Percentiles rank a stretch among this genome's conserved stretches.
Conservation (phyloP, 2,113 vertebrate genomes). For the Forbesichthys agassizii region DNA sequence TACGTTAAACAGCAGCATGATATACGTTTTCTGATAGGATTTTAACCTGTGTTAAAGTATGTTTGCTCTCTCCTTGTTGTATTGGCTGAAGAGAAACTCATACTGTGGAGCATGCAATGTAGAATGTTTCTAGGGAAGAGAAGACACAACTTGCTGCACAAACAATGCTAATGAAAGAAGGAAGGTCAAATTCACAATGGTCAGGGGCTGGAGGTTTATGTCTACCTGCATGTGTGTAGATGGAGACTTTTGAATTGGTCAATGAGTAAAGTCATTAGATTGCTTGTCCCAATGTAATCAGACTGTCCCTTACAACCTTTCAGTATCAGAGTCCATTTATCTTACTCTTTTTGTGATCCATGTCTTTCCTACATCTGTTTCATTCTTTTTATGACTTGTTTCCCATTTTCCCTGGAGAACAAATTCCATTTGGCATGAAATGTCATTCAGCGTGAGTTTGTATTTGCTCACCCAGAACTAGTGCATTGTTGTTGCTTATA, state of each 20-base stretch:
- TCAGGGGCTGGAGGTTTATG: no score
- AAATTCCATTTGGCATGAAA: conserved; percentile 40
- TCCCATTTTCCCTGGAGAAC: conserved; percentile 23
- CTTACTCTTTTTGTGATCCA: conserved; percentile 12
- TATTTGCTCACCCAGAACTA: conserved; percentile 33
- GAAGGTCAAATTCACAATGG: no score
- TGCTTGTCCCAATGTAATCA: no score
- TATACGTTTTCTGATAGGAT: conserved; percentile 6
- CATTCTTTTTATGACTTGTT: background rate
- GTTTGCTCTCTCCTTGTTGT: conserved; percentile 6
- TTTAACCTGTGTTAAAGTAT: conserved; percentile 2
- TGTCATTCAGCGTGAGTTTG: conserved; percentile 45
- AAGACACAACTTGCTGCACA: no score
- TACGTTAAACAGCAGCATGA: conserved; percentile 11
- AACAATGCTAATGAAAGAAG: no score
- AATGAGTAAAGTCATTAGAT: no score
- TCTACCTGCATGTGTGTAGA: no score
- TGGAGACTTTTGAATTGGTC: no score
- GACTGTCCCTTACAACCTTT: no score
- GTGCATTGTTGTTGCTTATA: conserved; percentile 30
- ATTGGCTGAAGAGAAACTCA: background rate
- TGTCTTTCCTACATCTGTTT: conserved; percentile 36
- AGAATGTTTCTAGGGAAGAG: no score
- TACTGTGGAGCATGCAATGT: no score
- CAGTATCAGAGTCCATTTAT: no score